Base-by-base conservation (phyloP, 1,140 invertebrate species). In the Cataglyphis hispanica region DNA sequence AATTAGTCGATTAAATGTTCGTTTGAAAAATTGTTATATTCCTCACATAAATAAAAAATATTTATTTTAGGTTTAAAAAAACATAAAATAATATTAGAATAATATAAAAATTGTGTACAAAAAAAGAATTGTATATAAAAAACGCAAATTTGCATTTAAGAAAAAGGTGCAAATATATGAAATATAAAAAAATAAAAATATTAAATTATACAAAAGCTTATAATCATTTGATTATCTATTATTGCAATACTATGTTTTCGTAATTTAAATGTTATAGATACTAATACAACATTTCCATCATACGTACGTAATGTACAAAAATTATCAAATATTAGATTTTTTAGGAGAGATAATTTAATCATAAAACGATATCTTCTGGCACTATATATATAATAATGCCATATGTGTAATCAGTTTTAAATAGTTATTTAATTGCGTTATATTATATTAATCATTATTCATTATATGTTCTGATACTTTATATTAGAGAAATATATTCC, bases 1-100 rank as follows among this genome's bases (percentile, higher is more conserved):
- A 50, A 77, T 31, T 64, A 66, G 31, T 6, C 19, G 6, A 16
- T 40, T 66, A n/a, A 77, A 77, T 66, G 43, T 77, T 63, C 63
- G 2, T 77, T 64, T 77, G 19, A 50, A 64, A 77, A 64, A 77
- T 34, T 11, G 40, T 60, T 13, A 7, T 50, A n/a, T 64, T 1
- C 10, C 25, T 64, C 1, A 60, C 60, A 19, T 60, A 25, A 11
- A 4, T 16, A 19, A 25, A 53, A 4, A 75, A 76, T 76, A 27
- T 27, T 40, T 40, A 60, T 76, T n/a, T n/a, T 58, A 40, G 5
- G 25, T 75, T 74, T 58, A 16, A 40, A 19, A 19, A 60, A 2
- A 11, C 19, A 60, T 75, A n/a, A n/a, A n/a, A n/a, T n/a, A n/a
- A n/a, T n/a, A 37, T 37, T 74, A 2, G 0, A 16, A 53, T 31